A percentile compares a stretch with the other conserved stretches of the same genome.
phyloP scores from a whole-genome alignment of 2,113 vertebrate genomes.

The Leucopsar rothschildi region DNA sequence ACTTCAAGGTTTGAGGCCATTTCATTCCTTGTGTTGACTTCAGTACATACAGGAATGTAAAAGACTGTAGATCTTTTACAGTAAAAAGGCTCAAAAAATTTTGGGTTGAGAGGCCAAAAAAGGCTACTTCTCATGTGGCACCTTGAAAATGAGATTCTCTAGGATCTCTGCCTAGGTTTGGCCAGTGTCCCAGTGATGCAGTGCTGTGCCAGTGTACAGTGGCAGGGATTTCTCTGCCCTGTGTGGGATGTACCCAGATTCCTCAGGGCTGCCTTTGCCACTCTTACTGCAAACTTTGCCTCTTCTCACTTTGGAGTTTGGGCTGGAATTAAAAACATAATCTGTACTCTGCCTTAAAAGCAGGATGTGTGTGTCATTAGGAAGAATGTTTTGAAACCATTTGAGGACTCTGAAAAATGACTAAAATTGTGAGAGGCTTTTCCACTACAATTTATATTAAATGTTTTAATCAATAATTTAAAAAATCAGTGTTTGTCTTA shows the following conservation, averaged over 20 bases:
- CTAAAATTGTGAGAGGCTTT: background rate
- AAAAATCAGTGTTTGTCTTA: background rate
- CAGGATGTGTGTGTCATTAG: background rate
- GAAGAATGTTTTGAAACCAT: background rate
- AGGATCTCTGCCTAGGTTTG: background rate
- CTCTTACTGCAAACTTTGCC: background rate
- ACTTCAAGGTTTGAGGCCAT: background rate
- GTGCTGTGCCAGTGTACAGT: background rate
- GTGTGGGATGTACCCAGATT: background rate
- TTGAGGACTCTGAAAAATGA: background rate
- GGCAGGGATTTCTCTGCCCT: background rate
- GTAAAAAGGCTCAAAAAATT: background rate
- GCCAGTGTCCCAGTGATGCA: background rate
- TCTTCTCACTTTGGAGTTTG: rapidly evolving
- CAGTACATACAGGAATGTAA: background rate
- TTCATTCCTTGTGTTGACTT: background rate
- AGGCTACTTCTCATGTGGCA: background rate
- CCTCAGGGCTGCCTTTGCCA: background rate
- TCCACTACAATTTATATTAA: background rate
- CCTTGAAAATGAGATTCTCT: background rate
- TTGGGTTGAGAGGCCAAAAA: background rate
- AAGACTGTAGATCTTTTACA: background rate
- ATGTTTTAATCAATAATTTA: background rate
- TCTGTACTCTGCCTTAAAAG: background rate
- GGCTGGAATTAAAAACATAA: background rate